A percentile compares a stretch with the other conserved stretches of the same genome.
Conservation (phyloP, 2,888 invertebrate species). For the Metacarcinus magister region DNA sequence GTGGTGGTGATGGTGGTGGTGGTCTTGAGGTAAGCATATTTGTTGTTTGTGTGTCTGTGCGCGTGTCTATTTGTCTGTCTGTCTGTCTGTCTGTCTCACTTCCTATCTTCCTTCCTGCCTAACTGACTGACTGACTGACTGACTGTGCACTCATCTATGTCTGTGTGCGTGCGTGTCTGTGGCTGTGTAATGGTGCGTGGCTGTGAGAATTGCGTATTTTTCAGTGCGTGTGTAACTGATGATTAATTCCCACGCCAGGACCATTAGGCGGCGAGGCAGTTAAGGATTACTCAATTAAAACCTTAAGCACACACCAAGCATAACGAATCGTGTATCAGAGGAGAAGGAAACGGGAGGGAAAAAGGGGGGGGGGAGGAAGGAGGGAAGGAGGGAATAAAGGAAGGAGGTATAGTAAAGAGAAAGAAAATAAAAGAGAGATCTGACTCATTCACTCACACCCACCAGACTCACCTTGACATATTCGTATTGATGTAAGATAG, state of each 20-base stretch:
- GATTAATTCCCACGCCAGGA: too few relatives aligned
- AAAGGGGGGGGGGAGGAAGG: neutral
- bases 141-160: neutral
- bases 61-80: neutral
- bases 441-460: neutral
- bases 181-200: neutral
- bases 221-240: too few relatives aligned
- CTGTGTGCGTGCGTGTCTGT: neutral
- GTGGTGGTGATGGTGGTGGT: neutral
- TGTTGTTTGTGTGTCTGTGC: neutral
- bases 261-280: too few relatives aligned
- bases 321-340: neutral
- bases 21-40: too few relatives aligned
- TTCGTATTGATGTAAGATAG: neutral
- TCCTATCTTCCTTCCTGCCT: too few relatives aligned
- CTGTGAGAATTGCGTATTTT: neutral
- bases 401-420: neutral
- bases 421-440: neutral
- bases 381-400: neutral
- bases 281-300: neutral
- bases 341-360: neutral
- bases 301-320: neutral
- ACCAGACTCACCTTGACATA: slow-evolving; percentile 20
- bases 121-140: too few relatives aligned
- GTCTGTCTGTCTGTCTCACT: neutral